Evolutionary conservation across 2,888 invertebrate genomes (phyloP).

Genomic region (Ichneumoninae sp.): DNA sequence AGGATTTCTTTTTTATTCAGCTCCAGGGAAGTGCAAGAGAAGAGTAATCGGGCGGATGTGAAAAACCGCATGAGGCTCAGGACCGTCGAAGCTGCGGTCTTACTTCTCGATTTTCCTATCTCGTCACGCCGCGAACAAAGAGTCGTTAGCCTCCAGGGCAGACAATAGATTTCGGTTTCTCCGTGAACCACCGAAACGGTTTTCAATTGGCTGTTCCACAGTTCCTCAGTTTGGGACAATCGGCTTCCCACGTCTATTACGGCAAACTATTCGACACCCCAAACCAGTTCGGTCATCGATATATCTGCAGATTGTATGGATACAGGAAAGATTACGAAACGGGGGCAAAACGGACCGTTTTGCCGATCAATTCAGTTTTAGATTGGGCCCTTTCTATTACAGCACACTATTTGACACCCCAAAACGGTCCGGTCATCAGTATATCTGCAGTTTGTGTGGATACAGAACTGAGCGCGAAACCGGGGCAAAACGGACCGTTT

Average conservation of each 20-base stretch:
- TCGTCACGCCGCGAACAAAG: slow-evolving; percentile 48
- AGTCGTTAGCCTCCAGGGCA: slow-evolving; percentile 46
- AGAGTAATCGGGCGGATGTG: slow-evolving; percentile 11
- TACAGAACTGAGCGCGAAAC: no score
- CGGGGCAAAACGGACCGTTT: no score
- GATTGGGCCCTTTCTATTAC: neutral
- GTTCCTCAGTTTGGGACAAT: slow-evolving; percentile 26
- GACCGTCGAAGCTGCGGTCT: slow-evolving; percentile 34
- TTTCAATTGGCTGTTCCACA: slow-evolving; percentile 37
- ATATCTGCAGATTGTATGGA: neutral
- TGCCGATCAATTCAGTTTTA: no score
- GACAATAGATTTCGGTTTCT: slow-evolving; percentile 52
- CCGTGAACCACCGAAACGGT: neutral
- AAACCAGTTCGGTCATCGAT: slow-evolving; percentile 19
- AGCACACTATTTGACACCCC: slow-evolving; percentile 31
- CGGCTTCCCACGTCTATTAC: slow-evolving; percentile 2
- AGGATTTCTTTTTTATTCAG: neutral
- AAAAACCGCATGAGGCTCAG: slow-evolving; percentile 45
- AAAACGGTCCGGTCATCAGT: slow-evolving; percentile 18
- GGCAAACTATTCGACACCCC: slow-evolving; percentile 33
- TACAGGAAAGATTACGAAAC: no score
- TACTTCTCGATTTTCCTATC: slow-evolving; percentile 18
- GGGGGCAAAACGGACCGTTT: no score
- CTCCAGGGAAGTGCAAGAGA: slow-evolving; percentile 6
- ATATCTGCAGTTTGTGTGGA: neutral